A percentile compares a stretch with the other conserved stretches of the same genome.
Conservation (phyloP, 2,888 invertebrate species). For the Drosophila flavopinicola region DNA sequence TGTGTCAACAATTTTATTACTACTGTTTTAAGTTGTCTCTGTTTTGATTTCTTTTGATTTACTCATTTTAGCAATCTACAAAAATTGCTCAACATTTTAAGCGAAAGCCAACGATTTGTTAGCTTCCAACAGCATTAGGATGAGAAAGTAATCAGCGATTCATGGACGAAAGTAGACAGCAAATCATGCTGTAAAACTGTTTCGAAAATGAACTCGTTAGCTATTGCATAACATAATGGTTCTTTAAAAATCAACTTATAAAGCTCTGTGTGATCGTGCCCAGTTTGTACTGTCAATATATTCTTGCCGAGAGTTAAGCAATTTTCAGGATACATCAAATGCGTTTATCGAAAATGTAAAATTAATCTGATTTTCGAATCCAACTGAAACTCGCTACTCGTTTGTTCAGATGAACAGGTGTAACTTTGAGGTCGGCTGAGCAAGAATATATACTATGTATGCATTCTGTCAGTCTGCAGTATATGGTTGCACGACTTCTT, state of each 20-base stretch:
- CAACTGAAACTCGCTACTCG: neutral
- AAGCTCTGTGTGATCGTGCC: neutral
- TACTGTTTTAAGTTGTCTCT: conserved; percentile 12
- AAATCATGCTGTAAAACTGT: neutral
- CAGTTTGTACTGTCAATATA: neutral
- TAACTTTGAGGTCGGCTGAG: neutral
- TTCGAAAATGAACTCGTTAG: neutral
- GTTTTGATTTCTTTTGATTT: conserved; percentile 41
- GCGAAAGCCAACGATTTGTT: conserved; percentile 39
- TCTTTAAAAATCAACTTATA: neutral
- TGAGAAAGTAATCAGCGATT: conserved; percentile 27
- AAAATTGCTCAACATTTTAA: conserved; percentile 57
- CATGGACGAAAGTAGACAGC: conserved; percentile 13
- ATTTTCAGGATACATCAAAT: neutral
- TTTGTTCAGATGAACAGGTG: too few relatives aligned
- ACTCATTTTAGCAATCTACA: conserved; percentile 27
- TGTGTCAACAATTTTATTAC: conserved; percentile 59
- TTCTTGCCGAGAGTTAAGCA: neutral
- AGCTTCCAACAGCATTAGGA: conserved; percentile 29
- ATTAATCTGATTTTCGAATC: neutral
- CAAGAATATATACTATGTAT: neutral
- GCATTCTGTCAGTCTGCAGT: neutral
- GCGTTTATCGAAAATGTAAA: neutral
- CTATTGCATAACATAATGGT: conserved; percentile 5
- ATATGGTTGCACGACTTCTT: too few relatives aligned